Percentiles rank a stretch among this genome's conserved stretches.
Evolutionary conservation across 2,888 invertebrate species (phyloP).

Genomic region (Hyposoter didymator): DNA sequence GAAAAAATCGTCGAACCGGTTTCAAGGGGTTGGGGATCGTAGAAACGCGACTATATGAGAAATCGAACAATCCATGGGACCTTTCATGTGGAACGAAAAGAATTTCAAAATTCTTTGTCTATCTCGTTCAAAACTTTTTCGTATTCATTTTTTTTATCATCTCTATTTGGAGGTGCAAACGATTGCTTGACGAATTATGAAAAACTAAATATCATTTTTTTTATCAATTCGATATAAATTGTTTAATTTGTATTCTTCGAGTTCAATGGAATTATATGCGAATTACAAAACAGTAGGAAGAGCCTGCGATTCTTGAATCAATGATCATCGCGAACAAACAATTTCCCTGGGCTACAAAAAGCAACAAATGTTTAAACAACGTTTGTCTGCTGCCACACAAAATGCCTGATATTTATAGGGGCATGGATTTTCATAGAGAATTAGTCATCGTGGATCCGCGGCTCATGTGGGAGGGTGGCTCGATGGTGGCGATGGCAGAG

Average conservation of each 20-base stretch:
- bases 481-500: slow-evolving; percentile 54
- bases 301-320: background rate
- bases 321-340: too few relatives aligned
- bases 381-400: background rate
- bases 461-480: slow-evolving; percentile 19
- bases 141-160: background rate
- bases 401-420: background rate
- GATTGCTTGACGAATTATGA: background rate
- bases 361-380: background rate
- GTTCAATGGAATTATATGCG: background rate
- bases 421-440: slow-evolving; percentile 63
- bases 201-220: background rate
- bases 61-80: slow-evolving; percentile 19
- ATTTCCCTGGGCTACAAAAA: background rate
- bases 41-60: background rate
- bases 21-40: slow-evolving; percentile 20
- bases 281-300: background rate
- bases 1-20: slow-evolving; percentile 31
- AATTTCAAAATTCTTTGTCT: background rate
- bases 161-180: background rate
- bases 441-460: slow-evolving; percentile 75
- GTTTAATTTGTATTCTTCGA: background rate
- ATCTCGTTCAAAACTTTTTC: background rate
- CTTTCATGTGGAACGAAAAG: background rate
- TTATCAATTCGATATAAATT: background rate